Base-by-base conservation (phyloP, 1,140 invertebrate species). In the Vollenhovia emeryi region DNA sequence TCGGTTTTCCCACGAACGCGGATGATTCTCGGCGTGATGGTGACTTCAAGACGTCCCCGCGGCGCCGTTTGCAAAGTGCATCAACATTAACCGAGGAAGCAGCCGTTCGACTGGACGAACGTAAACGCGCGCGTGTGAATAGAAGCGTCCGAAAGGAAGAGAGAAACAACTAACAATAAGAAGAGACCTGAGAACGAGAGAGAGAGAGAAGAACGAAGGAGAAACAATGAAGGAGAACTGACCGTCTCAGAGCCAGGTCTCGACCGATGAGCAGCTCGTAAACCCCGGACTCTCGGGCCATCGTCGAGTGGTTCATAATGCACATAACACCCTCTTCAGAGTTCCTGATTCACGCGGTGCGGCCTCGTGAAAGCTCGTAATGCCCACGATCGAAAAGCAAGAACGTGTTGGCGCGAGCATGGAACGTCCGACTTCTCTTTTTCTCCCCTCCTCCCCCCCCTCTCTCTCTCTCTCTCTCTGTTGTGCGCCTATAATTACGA, bases 311-410 rank as follows among this genome's bases (percentile, higher is more conserved):
- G 80, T 78, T 79, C 59, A 90, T 90, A 91, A 91, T 89, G 62
- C 69, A 83, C 78, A 86, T 85, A 91, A 91, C 87, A 91, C 84
- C 71, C 89, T 90, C 87, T 90, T 90, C 78, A 90, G 84, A 90
- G 62, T 90, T 89, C 87, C 91, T 90, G 89, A 91, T 92, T 91
- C 91, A 91, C 83, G 66, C 86, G 75, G 60, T 84, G 75, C 52
- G 45, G 71, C 55, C 69, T 86, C 82, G 87, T 92, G 91, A 91
- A 91, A 91, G 91, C 90, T 89, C 87, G 78, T 90, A 92, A 91
- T 91, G 89, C 91, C 86, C 86, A 88, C 74, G 52, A 76, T 82
- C 86, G 55, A 85, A 78, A 64, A 78, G 88, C 45, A 45, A 62
- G 85, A 79, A 87, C 84, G 43, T 57, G 55, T 71, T 43, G n/a